Evolutionary conservation across 2,888 invertebrate genomes (phyloP).

Genomic region (Philopedon plagiatum): DNA sequence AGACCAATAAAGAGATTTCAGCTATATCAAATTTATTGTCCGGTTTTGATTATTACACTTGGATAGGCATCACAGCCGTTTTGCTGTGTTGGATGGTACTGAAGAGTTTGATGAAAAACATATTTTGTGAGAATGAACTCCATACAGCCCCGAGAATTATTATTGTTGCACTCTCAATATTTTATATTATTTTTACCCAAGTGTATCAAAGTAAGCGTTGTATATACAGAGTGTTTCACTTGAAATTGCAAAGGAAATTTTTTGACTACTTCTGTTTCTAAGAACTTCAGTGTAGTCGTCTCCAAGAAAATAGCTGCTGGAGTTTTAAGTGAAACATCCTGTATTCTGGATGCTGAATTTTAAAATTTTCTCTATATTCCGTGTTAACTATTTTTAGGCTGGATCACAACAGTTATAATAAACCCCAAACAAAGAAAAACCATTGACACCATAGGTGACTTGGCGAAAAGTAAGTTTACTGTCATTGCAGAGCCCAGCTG

Average conservation of each 20-base stretch:
- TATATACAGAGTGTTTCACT: too few relatives aligned
- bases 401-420: slow-evolving; percentile 32
- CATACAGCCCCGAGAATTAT: background rate
- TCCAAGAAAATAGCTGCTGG: too few relatives aligned
- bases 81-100: background rate
- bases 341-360: too few relatives aligned
- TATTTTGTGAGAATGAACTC: background rate
- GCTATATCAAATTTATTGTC: slow-evolving; percentile 16
- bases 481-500: background rate
- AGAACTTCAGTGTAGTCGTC: too few relatives aligned
- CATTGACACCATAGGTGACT: slow-evolving; percentile 29
- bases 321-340: too few relatives aligned
- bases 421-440: slow-evolving; percentile 13
- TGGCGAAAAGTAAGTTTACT: slow-evolving; percentile 23
- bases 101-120: background rate
- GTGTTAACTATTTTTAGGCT: too few relatives aligned
- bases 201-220: slow-evolving; percentile 36
- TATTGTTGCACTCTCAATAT: slow-evolving; percentile 16
- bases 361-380: too few relatives aligned
- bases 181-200: slow-evolving; percentile 26
- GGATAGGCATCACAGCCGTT: background rate
- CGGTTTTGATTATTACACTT: slow-evolving; percentile 19
- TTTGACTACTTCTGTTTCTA: too few relatives aligned
- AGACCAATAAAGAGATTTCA: background rate
- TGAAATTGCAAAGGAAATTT: too few relatives aligned